Percentiles rank a stretch among this genome's conserved stretches.
Evolutionary conservation across 2,797 vertebrate genomes (phyloP).

Genomic region (Cynodonichthys magdalenae): DNA sequence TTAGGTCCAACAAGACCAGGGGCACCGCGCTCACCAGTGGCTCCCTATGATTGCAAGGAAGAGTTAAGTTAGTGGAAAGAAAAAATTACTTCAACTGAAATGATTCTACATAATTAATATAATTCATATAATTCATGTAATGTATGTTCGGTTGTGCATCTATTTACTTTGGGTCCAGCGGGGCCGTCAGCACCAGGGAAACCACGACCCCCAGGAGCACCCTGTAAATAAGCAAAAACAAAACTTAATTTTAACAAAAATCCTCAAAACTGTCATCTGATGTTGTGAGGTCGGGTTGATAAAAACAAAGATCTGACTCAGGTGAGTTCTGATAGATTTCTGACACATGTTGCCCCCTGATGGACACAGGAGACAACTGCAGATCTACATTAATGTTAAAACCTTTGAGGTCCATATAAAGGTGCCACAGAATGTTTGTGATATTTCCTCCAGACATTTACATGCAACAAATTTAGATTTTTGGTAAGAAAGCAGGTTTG

Average conservation of each 20-base stretch:
- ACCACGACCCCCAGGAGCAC: slow-evolving; percentile 91
- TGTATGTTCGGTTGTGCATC: not conserved
- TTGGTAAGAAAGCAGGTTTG: not conserved
- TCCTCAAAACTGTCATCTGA: too few species aligned
- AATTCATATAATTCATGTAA: too few species aligned
- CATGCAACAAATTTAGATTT: not conserved
- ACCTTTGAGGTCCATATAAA: too few species aligned
- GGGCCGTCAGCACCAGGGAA: slow-evolving; percentile 94
- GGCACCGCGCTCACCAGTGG: slow-evolving; percentile 89
- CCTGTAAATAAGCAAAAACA: slow-evolving; percentile 75
- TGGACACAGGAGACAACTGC: not conserved
- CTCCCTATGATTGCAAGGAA: slow-evolving; percentile 80
- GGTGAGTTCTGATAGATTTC: not conserved
- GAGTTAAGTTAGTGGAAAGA: not conserved
- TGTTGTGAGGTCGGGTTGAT: too few species aligned
- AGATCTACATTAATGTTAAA: not conserved
- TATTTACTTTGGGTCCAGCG: slow-evolving; percentile 89
- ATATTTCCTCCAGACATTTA: not conserved
- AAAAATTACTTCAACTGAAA: not conserved
- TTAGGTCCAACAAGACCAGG: slow-evolving; percentile 89
- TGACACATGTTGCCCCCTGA: not conserved
- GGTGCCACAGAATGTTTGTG: not conserved
- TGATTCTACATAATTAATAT: too few species aligned
- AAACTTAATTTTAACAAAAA: slow-evolving; percentile 11
- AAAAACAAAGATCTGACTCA: too few species aligned